Evolutionary conservation across 2,888 invertebrate genomes (phyloP), one percentile per base, ranked within the genome.

Genomic region (Sisyra nigra): DNA sequence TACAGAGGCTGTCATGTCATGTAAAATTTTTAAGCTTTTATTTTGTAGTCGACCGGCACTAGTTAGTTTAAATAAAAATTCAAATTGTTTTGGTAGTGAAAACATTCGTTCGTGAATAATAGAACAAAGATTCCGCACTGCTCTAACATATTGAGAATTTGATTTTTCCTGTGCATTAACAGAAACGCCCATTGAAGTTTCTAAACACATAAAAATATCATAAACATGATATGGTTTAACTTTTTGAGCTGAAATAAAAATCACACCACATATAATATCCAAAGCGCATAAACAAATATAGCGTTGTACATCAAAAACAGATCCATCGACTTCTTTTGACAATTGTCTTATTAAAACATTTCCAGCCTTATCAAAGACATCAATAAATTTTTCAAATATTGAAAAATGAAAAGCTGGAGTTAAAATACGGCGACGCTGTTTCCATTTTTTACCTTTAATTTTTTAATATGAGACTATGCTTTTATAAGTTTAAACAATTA

Each of bases 331-430:
- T 44, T 58, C 52, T 13, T 50, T 41, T 19, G 54, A 54, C 15
- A 84, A 56, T 50, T 74, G 72, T 1, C 69, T 56, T 0, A 72
- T 57, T 44, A 85, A 61, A 11, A 74, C 62, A 34, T 62, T 58
- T 11, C 71, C 66, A 47, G 80, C 76, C 45, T 70, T 70, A 51
- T 80, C 73, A 54, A 85, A 83, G 0, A 79, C 70, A 6, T 74
- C 72, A 5, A 80, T 57, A 57, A 82, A 84, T 50, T 78, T 72
- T 53, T 81, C 76, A 42, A 85, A 58, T 46, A 84, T 81, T 53
- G 76, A 76, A 55, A 83, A 84, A 59, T 86, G 85, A 58, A 84
- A 86, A 0, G 84, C 72, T 1, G 84, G 83, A 1, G 84, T 84
- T 38, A 85, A 59, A 47, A 84, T 69, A 57, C 79, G 80, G 15